These are phyloP conservation scores for Camponotus vicinus DNA, from an alignment of 1,140 invertebrate genomes.

Conservation along the genomic window DNA sequence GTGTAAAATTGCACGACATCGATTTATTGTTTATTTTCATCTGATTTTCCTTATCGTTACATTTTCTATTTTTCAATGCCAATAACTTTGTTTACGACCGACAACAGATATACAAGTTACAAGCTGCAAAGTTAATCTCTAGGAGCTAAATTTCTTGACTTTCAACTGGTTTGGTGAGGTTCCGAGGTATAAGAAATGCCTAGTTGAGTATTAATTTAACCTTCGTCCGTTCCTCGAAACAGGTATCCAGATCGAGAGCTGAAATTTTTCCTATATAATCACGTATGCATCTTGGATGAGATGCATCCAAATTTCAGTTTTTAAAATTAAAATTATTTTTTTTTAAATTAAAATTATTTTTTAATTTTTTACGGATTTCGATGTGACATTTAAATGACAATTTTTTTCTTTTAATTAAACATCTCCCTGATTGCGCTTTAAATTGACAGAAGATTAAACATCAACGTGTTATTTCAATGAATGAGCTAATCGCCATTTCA, in stretches of 20 bases:
- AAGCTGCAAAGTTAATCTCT: background rate
- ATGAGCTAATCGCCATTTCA: background rate
- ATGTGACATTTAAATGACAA: background rate
- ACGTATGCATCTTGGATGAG: background rate
- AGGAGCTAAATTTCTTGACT: background rate
- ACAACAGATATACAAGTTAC: background rate
- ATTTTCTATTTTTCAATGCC: constrained; percentile 11
- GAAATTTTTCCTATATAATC: background rate
- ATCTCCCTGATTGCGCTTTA: background rate
- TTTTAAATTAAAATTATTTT: background rate
- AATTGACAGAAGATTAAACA: background rate
- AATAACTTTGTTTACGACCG: background rate
- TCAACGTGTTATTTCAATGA: background rate
- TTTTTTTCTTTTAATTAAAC: background rate
- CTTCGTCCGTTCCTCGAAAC: constrained; percentile 31
- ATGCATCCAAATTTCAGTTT: background rate
- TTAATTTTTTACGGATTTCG: background rate
- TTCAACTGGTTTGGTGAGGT: constrained; percentile 26
- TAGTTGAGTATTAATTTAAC: constrained; percentile 29
- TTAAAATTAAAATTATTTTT: background rate
- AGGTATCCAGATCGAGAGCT: background rate
- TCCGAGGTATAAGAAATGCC: constrained; percentile 11
- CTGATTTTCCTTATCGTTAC: constrained; percentile 35
- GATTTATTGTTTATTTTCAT: constrained; percentile 22
- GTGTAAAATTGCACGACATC: background rate